phyloP scores from a whole-genome alignment of 2,797 vertebrate species.

The Cryptoblepharus egeriae region DNA sequence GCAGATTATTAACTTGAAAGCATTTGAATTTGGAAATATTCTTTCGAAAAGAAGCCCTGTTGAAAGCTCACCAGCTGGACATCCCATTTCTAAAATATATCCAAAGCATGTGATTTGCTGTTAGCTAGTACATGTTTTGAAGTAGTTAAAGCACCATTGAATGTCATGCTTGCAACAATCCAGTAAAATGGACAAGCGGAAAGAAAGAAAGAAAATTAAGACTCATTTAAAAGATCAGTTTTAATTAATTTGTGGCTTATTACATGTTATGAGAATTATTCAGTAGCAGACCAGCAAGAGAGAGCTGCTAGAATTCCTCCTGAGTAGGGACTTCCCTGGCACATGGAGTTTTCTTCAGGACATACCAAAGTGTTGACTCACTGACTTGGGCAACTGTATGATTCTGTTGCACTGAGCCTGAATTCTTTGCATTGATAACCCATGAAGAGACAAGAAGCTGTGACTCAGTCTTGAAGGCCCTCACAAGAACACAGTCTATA shows the following conservation, averaged over 20 bases:
- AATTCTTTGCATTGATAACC: not conserved
- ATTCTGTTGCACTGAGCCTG: slow-evolving; percentile 16
- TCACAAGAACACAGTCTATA: not conserved
- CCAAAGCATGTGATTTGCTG: not conserved
- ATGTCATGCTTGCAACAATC: not conserved
- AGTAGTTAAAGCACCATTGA: not conserved
- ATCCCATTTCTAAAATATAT: not conserved
- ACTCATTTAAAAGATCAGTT: slow-evolving; percentile 1
- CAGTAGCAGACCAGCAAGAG: slow-evolving; percentile 28
- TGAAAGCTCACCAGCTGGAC: not conserved
- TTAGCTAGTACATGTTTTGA: not conserved
- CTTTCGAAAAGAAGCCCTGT: not conserved
- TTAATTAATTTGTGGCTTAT: slow-evolving; percentile 5
- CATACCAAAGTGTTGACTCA: slow-evolving; percentile 39
- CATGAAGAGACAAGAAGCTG: slow-evolving; percentile 14
- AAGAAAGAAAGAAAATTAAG: not conserved
- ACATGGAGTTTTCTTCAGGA: slow-evolving; percentile 32
- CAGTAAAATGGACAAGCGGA: not conserved
- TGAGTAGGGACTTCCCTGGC: slow-evolving; percentile 12
- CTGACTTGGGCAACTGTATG: slow-evolving; percentile 34
- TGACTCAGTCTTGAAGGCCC: not conserved
- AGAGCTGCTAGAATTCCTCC: not conserved
- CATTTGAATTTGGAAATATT: not conserved
- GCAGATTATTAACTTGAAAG: not conserved
- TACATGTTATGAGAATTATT: slow-evolving; percentile 26